A percentile compares a stretch with the other conserved stretches of the same genome.
These are phyloP conservation scores for Petrophora chlorosata DNA, from an alignment of 2,888 invertebrate genomes.

Conservation along the genomic window DNA sequence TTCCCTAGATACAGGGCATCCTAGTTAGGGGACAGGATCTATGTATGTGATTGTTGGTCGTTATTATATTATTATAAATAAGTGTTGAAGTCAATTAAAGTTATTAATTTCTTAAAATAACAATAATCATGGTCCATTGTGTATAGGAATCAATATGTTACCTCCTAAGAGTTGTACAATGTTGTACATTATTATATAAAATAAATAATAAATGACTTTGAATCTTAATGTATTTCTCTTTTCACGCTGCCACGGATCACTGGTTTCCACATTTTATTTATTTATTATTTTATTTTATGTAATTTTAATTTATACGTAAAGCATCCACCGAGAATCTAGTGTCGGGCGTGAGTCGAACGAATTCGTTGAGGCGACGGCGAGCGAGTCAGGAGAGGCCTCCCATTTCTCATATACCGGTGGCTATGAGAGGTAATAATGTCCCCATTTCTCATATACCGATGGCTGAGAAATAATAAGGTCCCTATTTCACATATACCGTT, in stretches of 20 bases:
- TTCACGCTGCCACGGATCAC: constrained; percentile 48
- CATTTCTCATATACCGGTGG: constrained; percentile 75
- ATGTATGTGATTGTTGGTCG: too few relatives aligned
- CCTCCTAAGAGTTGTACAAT: neutral
- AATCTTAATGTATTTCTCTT: constrained; percentile 16
- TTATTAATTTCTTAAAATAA: too few relatives aligned
- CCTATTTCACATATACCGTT: too few relatives aligned
- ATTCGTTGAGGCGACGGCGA: constrained; percentile 64
- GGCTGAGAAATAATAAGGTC: too few relatives aligned
- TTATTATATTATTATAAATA: too few relatives aligned
- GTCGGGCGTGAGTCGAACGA: constrained; percentile 60
- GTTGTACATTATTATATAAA: neutral
- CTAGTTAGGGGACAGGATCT: too few relatives aligned
- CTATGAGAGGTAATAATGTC: constrained; percentile 63
- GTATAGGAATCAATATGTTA: neutral
- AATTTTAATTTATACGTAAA: constrained; percentile 29
- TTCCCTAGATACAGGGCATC: too few relatives aligned
- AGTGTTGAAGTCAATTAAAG: too few relatives aligned
- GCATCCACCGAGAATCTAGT: constrained; percentile 75
- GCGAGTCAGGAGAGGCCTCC: constrained; percentile 77
- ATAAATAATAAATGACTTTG: neutral
- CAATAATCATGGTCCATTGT: too few relatives aligned
- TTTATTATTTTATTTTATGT: neutral
- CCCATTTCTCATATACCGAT: too few relatives aligned
- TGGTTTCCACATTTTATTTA: neutral